phyloP scores from a whole-genome alignment of 2,113 vertebrate species.

The Oxyura jamaicensis region DNA sequence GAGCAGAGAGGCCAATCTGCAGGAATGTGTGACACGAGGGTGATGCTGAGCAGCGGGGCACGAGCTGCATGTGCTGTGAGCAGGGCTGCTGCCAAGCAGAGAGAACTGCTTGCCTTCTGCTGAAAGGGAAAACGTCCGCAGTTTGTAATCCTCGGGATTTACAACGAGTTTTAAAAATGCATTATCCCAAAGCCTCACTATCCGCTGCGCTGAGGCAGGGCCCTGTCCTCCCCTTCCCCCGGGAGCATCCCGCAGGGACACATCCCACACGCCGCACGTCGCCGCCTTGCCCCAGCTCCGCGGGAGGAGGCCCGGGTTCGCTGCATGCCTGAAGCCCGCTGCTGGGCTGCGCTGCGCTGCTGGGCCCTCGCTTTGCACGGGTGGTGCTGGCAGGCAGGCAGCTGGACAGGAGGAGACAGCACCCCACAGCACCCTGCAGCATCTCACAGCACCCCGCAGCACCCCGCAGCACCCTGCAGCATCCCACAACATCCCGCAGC shows the following conservation, averaged over 20 bases:
- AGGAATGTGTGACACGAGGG: fast-evolving
- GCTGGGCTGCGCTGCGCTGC: no score
- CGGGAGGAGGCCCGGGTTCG: no score
- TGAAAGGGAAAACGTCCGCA: fast-evolving
- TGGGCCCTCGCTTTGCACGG: neutral
- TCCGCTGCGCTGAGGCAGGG: neutral
- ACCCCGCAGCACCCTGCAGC: neutral
- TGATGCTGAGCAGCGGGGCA: fast-evolving
- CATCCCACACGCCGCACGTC: no score
- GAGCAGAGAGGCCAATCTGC: neutral
- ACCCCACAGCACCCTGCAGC: neutral
- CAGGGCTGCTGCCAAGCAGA: fast-evolving
- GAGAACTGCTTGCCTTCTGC: fast-evolving
- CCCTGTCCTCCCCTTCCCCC: neutral
- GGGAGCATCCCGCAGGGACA: neutral
- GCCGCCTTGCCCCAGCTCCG: no score
- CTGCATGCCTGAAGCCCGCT: no score
- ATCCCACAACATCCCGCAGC: neutral
- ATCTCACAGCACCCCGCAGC: neutral
- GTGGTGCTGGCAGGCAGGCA: neutral
- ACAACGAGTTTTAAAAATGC: fast-evolving
- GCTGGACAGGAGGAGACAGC: slow-evolving; percentile 65
- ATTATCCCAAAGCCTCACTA: neutral
- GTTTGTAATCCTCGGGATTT: fast-evolving
- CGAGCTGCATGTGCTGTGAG: fast-evolving